A percentile compares a stretch with the other conserved stretches of the same genome.
Conservation (phyloP, 2,797 vertebrate species). For the Limosa lapponica region DNA sequence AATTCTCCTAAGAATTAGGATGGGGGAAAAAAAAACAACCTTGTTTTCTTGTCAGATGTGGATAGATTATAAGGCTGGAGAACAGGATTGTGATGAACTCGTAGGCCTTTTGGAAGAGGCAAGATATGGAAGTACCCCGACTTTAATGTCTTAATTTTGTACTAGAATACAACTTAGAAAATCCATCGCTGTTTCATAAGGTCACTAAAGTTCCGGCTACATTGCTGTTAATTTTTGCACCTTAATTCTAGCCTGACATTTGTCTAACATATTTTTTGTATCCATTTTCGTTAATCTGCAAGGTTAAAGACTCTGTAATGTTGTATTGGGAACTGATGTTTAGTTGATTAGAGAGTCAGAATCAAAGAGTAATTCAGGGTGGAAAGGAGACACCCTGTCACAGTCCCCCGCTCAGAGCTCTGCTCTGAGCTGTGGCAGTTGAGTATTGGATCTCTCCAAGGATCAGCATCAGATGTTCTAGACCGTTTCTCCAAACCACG, state of each 20-base stretch:
- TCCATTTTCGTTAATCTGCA: not conserved
- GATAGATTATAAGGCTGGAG: not conserved
- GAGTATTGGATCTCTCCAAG: not conserved
- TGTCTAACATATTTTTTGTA: not conserved
- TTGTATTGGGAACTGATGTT: not conserved
- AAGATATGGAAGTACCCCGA: not conserved
- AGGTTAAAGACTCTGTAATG: not conserved
- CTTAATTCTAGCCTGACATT: not conserved
- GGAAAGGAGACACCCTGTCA: not conserved
- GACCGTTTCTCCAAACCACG: not conserved
- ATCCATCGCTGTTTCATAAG: not conserved
- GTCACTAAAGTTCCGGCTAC: not conserved
- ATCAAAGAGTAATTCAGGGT: not conserved
- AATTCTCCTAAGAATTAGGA: not conserved
- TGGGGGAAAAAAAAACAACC: not conserved
- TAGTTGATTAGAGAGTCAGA: not conserved
- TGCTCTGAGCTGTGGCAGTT: not conserved
- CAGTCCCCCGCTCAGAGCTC: not conserved
- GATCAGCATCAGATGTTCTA: not conserved
- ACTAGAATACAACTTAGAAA: not conserved
- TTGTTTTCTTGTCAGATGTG: constrained; percentile 20
- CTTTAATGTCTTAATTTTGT: not conserved
- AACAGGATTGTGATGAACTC: not conserved
- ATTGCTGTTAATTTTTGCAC: not conserved
- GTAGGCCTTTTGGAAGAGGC: not conserved